Percentiles rank a stretch among this genome's conserved stretches.
Conservation (phyloP, 2,113 vertebrate genomes). For the Osmerus mordax region DNA sequence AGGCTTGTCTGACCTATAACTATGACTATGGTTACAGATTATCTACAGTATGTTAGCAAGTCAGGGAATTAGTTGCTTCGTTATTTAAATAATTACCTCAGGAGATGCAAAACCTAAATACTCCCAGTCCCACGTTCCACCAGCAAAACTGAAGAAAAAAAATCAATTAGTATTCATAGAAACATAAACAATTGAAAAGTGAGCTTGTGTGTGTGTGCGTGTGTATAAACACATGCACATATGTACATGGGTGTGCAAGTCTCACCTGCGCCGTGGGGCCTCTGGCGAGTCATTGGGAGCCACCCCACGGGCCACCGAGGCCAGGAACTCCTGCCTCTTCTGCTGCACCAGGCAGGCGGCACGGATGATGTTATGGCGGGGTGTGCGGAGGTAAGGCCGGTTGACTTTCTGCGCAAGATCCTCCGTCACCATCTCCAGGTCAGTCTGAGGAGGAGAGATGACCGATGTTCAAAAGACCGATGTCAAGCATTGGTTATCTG, state of each 20-base stretch:
- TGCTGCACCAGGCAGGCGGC: slow-evolving; percentile 95
- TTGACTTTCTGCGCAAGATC: slow-evolving; percentile 99
- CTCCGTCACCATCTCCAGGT: slow-evolving; percentile 98
- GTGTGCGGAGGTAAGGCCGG: slow-evolving; percentile 95
- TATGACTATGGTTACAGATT: too few species aligned
- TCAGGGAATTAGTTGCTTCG: background rate
- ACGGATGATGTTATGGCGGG: slow-evolving; percentile 95
- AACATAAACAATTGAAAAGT: background rate
- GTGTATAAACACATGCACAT: background rate
- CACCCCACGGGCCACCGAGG: slow-evolving; percentile 92
- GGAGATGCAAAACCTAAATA: slow-evolving; percentile 98
- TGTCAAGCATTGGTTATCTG: too few species aligned
- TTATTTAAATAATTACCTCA: slow-evolving; percentile 79
- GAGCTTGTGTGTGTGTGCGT: background rate
- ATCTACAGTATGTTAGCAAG: background rate
- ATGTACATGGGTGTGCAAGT: background rate
- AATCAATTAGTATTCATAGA: background rate
- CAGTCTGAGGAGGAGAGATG: slow-evolving; percentile 75
- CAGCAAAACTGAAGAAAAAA: slow-evolving; percentile 84
- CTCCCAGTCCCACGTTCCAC: slow-evolving; percentile 99
- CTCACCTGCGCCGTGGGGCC: slow-evolving; percentile 89
- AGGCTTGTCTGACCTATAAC: too few species aligned
- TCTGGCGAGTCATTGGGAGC: slow-evolving; percentile 96
- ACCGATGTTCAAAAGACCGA: too few species aligned
- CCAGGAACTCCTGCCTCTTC: slow-evolving; percentile 95